Percentiles rank a stretch among this genome's conserved stretches.
Evolutionary conservation across 92 coral and sea anemone species (phyloP).

Genomic region (Zoanthus gigantus): DNA sequence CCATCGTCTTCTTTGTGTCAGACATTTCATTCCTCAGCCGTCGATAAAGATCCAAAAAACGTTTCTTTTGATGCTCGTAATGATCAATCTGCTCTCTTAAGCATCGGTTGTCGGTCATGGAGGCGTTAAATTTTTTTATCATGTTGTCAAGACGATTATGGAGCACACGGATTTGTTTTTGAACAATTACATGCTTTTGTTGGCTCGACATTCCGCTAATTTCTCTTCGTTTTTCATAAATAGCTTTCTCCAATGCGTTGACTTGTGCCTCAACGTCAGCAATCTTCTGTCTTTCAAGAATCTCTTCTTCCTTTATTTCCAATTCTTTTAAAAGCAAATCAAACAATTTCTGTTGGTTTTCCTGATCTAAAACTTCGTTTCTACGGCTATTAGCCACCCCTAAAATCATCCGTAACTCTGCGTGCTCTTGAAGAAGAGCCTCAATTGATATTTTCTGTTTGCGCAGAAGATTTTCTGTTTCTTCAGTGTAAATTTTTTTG

Average conservation of each 20-base stretch:
- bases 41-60: slow-evolving; percentile 75
- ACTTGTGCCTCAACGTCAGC: slow-evolving; percentile 67
- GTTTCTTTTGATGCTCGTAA: slow-evolving; percentile 79
- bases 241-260: slow-evolving; percentile 59
- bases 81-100: slow-evolving; percentile 78
- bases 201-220: slow-evolving; percentile 69
- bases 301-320: slow-evolving; percentile 61
- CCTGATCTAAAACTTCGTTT: slow-evolving; percentile 73
- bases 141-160: slow-evolving; percentile 88
- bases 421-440: slow-evolving; percentile 74
- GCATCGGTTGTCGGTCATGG: slow-evolving; percentile 75
- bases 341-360: slow-evolving; percentile 71
- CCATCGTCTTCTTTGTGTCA: slow-evolving; percentile 78
- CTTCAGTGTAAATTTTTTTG: slow-evolving; percentile 82
- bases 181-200: slow-evolving; percentile 65
- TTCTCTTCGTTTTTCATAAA: slow-evolving; percentile 65
- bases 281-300: slow-evolving; percentile 60
- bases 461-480: slow-evolving; percentile 85
- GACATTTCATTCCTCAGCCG: slow-evolving; percentile 69
- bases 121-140: slow-evolving; percentile 86
- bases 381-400: slow-evolving; percentile 77
- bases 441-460: slow-evolving; percentile 84
- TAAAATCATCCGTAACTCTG: slow-evolving; percentile 70
- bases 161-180: slow-evolving; percentile 85
- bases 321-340: slow-evolving; percentile 75